A percentile compares a stretch with the other conserved stretches of the same genome.
Evolutionary conservation across 2,888 invertebrate genomes (phyloP).

Genomic region (Eupithecia dodoneata): DNA sequence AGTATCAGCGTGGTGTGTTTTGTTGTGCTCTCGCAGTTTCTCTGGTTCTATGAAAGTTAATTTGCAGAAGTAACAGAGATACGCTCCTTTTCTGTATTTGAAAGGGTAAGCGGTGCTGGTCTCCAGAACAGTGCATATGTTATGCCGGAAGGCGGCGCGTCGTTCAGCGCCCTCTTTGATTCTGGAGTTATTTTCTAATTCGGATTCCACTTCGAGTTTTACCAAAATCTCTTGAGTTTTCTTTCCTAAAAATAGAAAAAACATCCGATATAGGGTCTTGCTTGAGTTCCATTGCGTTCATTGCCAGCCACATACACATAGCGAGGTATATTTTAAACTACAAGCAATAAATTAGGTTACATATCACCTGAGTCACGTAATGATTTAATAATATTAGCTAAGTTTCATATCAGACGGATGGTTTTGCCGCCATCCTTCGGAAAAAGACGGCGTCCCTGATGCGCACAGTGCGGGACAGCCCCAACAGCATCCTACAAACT

Average conservation of each 20-base stretch:
- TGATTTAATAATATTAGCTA: neutral
- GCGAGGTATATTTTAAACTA: slow-evolving; percentile 14
- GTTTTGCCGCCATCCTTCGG: no score
- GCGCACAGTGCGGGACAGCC: no score
- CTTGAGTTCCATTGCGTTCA: slow-evolving; percentile 41
- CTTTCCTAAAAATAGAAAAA: slow-evolving; percentile 82
- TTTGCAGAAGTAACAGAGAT: slow-evolving; percentile 76
- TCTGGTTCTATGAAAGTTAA: slow-evolving; percentile 73
- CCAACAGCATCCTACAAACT: no score
- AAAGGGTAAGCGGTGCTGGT: slow-evolving; percentile 76
- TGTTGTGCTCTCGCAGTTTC: slow-evolving; percentile 70
- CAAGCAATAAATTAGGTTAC: slow-evolving; percentile 5
- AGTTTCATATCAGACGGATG: no score
- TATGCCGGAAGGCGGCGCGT: slow-evolving; percentile 71
- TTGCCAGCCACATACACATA: slow-evolving; percentile 10
- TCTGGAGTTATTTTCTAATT: slow-evolving; percentile 50
- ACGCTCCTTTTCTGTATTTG: slow-evolving; percentile 75
- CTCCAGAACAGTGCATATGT: slow-evolving; percentile 68
- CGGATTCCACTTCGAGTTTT: slow-evolving; percentile 62
- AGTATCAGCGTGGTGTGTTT: slow-evolving; percentile 59
- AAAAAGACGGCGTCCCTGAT: no score
- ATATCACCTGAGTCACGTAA: neutral
- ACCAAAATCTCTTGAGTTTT: slow-evolving; percentile 64
- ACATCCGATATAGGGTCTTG: slow-evolving; percentile 69
- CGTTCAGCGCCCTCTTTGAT: slow-evolving; percentile 58